Evolutionary conservation across 2,797 vertebrate species (phyloP), one percentile per base, ranked within the genome.

Genomic region (Lerista edwardsae): DNA sequence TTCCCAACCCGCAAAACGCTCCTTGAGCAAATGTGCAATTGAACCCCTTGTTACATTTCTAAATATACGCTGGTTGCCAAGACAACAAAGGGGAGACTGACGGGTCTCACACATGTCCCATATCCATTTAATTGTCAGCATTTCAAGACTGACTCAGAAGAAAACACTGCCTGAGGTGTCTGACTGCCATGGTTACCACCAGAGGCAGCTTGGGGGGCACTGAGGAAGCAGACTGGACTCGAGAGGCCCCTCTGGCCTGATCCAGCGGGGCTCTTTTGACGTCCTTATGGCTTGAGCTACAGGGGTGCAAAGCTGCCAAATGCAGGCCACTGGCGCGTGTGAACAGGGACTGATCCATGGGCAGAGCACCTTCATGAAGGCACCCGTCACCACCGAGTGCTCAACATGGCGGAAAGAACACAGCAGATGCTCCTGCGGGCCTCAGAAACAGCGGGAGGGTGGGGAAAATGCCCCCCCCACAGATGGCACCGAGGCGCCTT

Each of bases 11-110:
- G 91, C 94, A 94, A 94, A 96, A 95, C 95, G 94, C 95, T 93
- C 94, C 96, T 95, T 95, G 94, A 95, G 94, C 94, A 95, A 96
- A 96, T 96, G 96, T 96, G 96, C 95, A 95, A 95, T 94, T 96
- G 96, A 96, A 95, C 95, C 96, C 92, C 93, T 96, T 96, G 96
- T 96, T 96, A 96, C 94, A 94, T 96, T 96, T 96, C 96, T 97
- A 97, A 97, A 97, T 97, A 97, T 97, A 97, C 94, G 91, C 93
- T 0, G 73, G 96, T 97, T 96, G 95, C 95, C 96, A 97, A 95
- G 96, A 95, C 96, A 96, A 97, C 96, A 94, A 92, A 89, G 90
- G 91, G 79, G 94, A 96, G 96, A 97, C 95, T 96, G 96, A 97
- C 95, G 96, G 96, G 95, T 96, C 92, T 96, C 95, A 94, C 95